Conservation (phyloP, 2,888 invertebrate genomes). For the Cephus nigrinus region DNA sequence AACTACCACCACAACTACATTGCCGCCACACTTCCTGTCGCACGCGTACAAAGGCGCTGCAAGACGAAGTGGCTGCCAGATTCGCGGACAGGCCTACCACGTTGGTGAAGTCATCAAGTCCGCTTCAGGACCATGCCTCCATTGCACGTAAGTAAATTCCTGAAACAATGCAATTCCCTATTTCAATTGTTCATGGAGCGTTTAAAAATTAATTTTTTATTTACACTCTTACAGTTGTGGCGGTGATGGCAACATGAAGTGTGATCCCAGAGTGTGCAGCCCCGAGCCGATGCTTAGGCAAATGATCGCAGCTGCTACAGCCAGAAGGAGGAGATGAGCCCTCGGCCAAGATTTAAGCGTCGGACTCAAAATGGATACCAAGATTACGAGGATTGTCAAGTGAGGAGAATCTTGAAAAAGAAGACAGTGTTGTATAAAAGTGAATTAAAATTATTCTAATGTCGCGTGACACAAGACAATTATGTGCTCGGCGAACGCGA, state of each 20-base stretch:
- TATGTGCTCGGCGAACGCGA: slow-evolving; percentile 59
- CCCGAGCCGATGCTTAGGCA: slow-evolving; percentile 91
- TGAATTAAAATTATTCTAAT: slow-evolving; percentile 55
- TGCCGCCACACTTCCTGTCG: slow-evolving; percentile 85
- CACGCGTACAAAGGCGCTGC: slow-evolving; percentile 83
- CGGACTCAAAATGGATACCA: slow-evolving; percentile 22
- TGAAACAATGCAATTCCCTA: slow-evolving; percentile 17
- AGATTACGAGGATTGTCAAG: slow-evolving; percentile 22
- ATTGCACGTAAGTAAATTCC: slow-evolving; percentile 85
- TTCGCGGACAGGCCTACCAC: slow-evolving; percentile 85
- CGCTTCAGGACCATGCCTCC: slow-evolving; percentile 92
- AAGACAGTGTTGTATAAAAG: slow-evolving; percentile 56
- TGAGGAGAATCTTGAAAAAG: slow-evolving; percentile 27
- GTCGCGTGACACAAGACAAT: slow-evolving; percentile 61
- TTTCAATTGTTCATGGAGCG: slow-evolving; percentile 6
- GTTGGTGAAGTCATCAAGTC: slow-evolving; percentile 87
- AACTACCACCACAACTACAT: slow-evolving; percentile 81
- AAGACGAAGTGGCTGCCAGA: slow-evolving; percentile 84
- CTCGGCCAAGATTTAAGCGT: slow-evolving; percentile 20
- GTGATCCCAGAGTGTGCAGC: slow-evolving; percentile 90
- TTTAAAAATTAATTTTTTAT: slow-evolving; percentile 18
- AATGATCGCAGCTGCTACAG: slow-evolving; percentile 87
- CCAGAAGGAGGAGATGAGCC: slow-evolving; percentile 78
- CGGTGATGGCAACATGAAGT: slow-evolving; percentile 93
- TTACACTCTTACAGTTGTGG: slow-evolving; percentile 78